Percentiles rank a stretch among this genome's conserved stretches.
These are phyloP conservation scores for Neolamprologus toae DNA, from an alignment of 2,113 vertebrate genomes.

Conservation along the genomic window DNA sequence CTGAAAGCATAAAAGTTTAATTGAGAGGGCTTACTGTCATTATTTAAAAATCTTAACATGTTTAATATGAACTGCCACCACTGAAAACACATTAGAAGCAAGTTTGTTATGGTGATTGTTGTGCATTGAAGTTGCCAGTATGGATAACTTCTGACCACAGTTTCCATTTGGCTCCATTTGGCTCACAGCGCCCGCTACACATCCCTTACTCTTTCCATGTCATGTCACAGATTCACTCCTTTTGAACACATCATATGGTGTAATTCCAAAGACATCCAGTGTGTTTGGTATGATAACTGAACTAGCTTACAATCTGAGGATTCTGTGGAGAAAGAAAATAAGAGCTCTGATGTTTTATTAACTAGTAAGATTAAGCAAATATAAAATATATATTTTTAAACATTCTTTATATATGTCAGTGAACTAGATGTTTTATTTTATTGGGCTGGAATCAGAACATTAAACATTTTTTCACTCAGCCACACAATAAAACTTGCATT, in stretches of 20 bases:
- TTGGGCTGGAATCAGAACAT: background rate
- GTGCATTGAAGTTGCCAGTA: background rate
- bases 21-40: background rate
- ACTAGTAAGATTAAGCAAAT: background rate
- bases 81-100: background rate
- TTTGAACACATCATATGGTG: background rate
- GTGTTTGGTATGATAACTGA: background rate
- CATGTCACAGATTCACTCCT: background rate
- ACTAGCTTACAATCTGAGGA: background rate
- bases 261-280: background rate
- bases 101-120: background rate
- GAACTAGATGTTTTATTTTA: background rate
- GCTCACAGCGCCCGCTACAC: background rate
- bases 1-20: background rate
- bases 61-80: background rate
- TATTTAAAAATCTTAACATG: background rate
- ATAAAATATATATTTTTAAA: background rate
- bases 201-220: background rate
- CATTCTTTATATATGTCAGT: background rate
- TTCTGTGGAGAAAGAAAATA: background rate
- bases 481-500: background rate
- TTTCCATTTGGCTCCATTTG: background rate
- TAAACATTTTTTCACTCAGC: background rate
- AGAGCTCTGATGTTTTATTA: background rate
- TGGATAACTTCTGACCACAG: background rate